Conservation (phyloP, 2,113 vertebrate genomes). For the Xenus cinereus region DNA sequence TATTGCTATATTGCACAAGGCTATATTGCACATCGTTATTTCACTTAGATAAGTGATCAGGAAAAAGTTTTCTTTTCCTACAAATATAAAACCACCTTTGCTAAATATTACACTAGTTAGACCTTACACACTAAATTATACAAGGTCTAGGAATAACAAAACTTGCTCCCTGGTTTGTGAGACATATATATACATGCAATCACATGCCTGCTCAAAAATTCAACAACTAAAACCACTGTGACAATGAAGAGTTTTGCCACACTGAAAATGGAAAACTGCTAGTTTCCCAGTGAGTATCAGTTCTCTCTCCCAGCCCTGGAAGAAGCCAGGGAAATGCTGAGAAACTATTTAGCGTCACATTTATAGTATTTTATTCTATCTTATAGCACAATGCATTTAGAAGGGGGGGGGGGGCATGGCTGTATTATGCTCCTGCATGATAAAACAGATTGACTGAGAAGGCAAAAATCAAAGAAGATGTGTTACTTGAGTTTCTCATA, state of each 20-base stretch:
- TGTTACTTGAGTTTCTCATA: not conserved
- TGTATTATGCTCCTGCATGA: not conserved
- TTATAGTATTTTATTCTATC: not conserved
- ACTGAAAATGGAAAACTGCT: not conserved
- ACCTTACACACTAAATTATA: not conserved
- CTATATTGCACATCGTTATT: not conserved
- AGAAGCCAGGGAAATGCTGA: not conserved
- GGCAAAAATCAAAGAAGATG: not conserved
- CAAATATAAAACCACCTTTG: not conserved
- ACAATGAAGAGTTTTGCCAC: not conserved
- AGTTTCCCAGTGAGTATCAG: not conserved
- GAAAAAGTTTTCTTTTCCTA: not conserved
- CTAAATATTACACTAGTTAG: not conserved
- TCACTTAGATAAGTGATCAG: not conserved
- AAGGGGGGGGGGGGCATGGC: rapidly evolving
- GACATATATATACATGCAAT: not conserved
- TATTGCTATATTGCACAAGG: not conserved
- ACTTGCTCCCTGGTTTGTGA: not conserved
- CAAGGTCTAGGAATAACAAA: not conserved
- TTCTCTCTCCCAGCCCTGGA: not conserved
- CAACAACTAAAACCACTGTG: not conserved
- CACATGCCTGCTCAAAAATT: not conserved
- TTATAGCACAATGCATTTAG: not conserved
- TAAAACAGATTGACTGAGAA: not conserved
- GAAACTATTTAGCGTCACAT: not conserved